Evolutionary conservation across 1,140 invertebrate genomes (phyloP), one percentile per base, ranked within the genome.

Genomic region (Dendrolimus punctatus): DNA sequence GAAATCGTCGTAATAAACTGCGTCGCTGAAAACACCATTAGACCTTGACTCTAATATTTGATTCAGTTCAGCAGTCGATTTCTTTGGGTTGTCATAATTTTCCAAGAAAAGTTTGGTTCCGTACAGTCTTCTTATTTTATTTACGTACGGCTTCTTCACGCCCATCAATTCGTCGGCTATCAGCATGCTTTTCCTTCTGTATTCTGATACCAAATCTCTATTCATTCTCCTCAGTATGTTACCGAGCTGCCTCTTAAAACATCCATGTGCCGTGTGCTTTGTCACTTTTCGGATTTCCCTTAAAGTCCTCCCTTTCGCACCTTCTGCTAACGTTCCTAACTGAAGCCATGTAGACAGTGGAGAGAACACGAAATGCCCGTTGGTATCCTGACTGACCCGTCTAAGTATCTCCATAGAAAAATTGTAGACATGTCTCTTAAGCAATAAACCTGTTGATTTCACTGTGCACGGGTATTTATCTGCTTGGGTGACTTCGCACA

Each of bases 291-390:
- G 64, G 10, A 89, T 63, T 58, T 89, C 79, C 8, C 60, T 68
- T 5, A 75, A 55, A 0, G 87, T 89, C 0, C 57, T 59, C 0
- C 76, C 80, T 9, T 44, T 58, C 0, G 88, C 83, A 0, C 88
- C 88, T 60, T 88, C 86, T 2, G 82, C 70, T 39, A 89, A 55
- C 0, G 86, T 70, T 9, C 76, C 63, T 8, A 89, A 56, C 45
- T 88, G 78, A 8, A 87, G 64, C 87, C 88, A 89, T 9, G 87
- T 77, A 4, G 80, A 83, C 2, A 87, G 62, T 0, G 88, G 88
- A 0, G 88, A 89, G 42, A 82, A 82, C 2, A 81, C 78, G 51
- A 83, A 85, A 60, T 85, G 75, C 4, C 60, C 64, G 10, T 67
- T 55, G 0, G 61, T 73, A 5, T 75, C 65, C n/a, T 73, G 62